phyloP scores from a whole-genome alignment of 2,888 invertebrate genomes.

The Pterostichus madidus region DNA sequence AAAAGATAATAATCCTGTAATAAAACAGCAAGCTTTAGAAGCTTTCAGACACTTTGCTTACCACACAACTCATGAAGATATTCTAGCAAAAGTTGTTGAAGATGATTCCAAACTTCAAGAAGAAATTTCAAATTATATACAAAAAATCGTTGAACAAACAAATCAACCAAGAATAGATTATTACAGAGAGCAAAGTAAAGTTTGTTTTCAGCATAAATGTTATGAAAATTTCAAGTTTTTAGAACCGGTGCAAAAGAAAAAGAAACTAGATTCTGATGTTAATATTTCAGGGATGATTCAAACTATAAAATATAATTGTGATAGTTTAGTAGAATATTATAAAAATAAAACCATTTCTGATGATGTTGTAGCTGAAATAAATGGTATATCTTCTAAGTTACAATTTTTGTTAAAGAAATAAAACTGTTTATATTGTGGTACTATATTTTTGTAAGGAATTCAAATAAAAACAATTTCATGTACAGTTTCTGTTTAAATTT shows the following conservation, averaged over 20 bases:
- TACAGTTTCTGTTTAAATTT: neutral
- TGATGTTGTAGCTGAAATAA: constrained; percentile 28
- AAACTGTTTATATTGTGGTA: constrained; percentile 1
- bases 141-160: constrained; percentile 22
- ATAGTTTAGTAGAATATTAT: constrained; percentile 30
- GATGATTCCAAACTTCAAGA: constrained; percentile 43
- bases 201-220: constrained; percentile 46
- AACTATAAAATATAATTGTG: constrained; percentile 33
- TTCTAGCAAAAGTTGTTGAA: constrained; percentile 50
- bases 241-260: constrained; percentile 47
- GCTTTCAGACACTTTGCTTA: constrained; percentile 49
- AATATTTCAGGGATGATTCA: constrained; percentile 15
- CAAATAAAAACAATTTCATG: constrained; percentile 9
- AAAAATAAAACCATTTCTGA: constrained; percentile 42
- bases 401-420: constrained; percentile 31
- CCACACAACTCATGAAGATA: constrained; percentile 31
- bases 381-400: constrained; percentile 31
- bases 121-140: constrained; percentile 46
- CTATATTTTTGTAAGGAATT: too few species aligned
- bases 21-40: constrained; percentile 43
- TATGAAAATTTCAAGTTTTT: neutral
- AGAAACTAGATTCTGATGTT: constrained; percentile 24
- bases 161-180: constrained; percentile 25
- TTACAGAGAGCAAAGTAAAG: constrained; percentile 29
- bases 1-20: constrained; percentile 46